These are phyloP conservation scores for Caenorhabditis sp. DNA, from an alignment of 2,888 invertebrate genomes.

Conservation along the genomic window DNA sequence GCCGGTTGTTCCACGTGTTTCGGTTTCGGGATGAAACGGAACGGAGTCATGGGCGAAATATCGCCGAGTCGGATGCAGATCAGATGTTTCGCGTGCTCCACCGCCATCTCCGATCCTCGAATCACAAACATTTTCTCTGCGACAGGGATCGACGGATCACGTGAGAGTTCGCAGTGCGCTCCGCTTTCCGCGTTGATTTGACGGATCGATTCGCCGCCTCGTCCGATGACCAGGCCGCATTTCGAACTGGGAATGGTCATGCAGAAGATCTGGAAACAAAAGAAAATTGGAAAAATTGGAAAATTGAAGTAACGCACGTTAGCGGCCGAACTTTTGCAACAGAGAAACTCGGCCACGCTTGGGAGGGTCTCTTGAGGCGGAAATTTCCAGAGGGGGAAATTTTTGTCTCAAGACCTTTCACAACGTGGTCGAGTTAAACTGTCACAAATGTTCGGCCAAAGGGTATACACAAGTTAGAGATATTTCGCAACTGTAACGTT, in stretches of 20 bases:
- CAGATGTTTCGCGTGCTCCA: slow-evolving; percentile 95
- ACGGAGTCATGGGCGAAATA: slow-evolving; percentile 80
- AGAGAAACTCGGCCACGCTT: no score
- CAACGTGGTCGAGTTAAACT: no score
- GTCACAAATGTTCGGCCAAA: no score
- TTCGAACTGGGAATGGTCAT: slow-evolving; percentile 91
- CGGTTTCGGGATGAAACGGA: no score
- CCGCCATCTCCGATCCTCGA: slow-evolving; percentile 93
- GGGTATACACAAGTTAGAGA: no score
- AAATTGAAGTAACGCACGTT: no score
- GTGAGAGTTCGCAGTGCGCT: slow-evolving; percentile 96
- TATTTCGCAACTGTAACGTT: no score
- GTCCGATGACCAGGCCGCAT: slow-evolving; percentile 96
- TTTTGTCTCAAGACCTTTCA: no score
- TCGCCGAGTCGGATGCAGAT: slow-evolving; percentile 91
- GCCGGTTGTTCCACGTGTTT: no score
- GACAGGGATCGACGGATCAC: slow-evolving; percentile 88
- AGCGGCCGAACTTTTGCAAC: no score
- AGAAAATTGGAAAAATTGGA: background rate
- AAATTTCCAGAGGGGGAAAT: no score
- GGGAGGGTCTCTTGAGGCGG: no score
- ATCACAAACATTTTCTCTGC: slow-evolving; percentile 95
- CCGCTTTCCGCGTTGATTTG: slow-evolving; percentile 88
- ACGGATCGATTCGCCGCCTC: slow-evolving; percentile 98
- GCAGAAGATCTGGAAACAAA: slow-evolving; percentile 71